Base-by-base conservation (phyloP, 1,140 invertebrate genomes). In the Elysia chlorotica region DNA sequence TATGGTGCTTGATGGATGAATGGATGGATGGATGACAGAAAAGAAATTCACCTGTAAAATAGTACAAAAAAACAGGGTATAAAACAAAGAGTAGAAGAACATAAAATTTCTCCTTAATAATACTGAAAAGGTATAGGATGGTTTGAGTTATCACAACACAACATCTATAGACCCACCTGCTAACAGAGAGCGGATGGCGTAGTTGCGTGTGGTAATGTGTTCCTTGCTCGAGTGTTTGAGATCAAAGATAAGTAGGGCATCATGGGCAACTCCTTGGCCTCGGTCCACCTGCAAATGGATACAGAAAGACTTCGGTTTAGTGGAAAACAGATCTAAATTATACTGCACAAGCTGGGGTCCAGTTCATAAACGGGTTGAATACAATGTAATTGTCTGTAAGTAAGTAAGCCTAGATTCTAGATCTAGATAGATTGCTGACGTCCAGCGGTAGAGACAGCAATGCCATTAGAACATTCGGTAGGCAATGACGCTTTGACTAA, bases 161-260 rank as follows among this genome's bases (percentile, higher is more conserved):
- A 63, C 31, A 33, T 5, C 21, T 33, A 25, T 25, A 10, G 10
- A 33, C 66, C 10, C 57, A 82, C 81, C 79, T 71, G 59, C 73
- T 17, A 82, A 67, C 1, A 82, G 73, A 10, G 78, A 23, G 6
- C 71, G 66, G n/a, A 81, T 41, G 19, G 74, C 69, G 30, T 75
- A 78, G 23, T 73, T 72, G 70, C 79, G 77, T 38, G 76, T 76
- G 10, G 81, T 67, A 14, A 82, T 14, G 69, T 81, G 78, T 31
- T 79, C 76, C 38, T 79, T 79, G 65, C 70, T 78, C 35, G 75
- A 79, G 54, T 70, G 66, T 63, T 82, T 82, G 48, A 82, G 75
- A 48, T 81, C 79, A 75, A 82, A 81, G 31, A 76, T 74, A 17
- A 82, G 54, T 14, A 71, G 28, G 28, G 77, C 69, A 41, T 81